These are phyloP conservation scores for Pongo pygmaeus DNA, from an alignment of 2,113 vertebrate genomes.

Conservation along the genomic window DNA sequence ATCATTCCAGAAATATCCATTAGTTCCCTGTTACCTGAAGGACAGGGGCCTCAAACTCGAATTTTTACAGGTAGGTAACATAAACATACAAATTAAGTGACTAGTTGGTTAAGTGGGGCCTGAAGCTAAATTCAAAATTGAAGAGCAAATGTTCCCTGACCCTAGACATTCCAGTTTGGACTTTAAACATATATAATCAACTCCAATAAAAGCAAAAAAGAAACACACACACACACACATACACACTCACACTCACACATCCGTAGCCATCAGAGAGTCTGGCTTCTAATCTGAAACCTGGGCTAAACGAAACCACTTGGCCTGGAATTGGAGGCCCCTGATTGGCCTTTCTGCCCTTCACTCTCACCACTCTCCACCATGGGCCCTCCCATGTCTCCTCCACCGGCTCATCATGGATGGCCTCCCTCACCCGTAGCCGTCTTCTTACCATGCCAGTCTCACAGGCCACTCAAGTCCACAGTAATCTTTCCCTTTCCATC, in stretches of 20 bases:
- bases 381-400: no score
- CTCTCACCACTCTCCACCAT: no score
- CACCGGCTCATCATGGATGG: fast-evolving
- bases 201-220: not conserved
- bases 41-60: not conserved
- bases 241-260: not conserved
- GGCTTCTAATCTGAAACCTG: not conserved
- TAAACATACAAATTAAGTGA: not conserved
- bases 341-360: no score
- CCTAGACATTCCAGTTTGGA: not conserved
- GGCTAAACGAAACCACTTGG: no score
- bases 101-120: not conserved
- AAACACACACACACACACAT: no score
- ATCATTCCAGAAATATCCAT: not conserved
- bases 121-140: not conserved
- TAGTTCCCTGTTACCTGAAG: not conserved
- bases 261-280: not conserved
- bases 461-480: not conserved
- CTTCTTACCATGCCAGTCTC: not conserved
- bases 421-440: not conserved
- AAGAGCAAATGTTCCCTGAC: not conserved
- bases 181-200: not conserved
- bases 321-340: not conserved
- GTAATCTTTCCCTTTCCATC: not conserved
- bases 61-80: not conserved